phyloP scores from a whole-genome alignment of 2,888 invertebrate species.

The Drosophila anomalipes region DNA sequence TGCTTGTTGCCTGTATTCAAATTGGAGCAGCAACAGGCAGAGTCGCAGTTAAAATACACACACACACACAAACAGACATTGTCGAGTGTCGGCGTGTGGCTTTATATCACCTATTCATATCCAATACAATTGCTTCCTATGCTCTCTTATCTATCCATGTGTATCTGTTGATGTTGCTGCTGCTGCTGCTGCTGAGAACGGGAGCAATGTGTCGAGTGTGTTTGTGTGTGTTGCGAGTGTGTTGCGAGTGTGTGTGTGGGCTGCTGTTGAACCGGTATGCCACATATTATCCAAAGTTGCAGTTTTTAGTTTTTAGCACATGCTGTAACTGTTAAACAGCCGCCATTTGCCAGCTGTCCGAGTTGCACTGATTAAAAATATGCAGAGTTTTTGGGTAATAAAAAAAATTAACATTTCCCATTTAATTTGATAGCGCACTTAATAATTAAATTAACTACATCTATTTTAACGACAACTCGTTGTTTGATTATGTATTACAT shows the following conservation, averaged over 20 bases:
- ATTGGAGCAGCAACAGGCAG: conserved; percentile 47
- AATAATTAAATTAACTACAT: conserved; percentile 2
- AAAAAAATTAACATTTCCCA: conserved; percentile 5
- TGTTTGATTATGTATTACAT: background rate
- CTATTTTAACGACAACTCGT: background rate
- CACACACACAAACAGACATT: conserved; percentile 3
- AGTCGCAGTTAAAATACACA: conserved; percentile 7
- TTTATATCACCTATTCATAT: conserved; percentile 42
- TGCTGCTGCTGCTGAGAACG: conserved; percentile 58
- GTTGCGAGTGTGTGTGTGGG: conserved; percentile 23
- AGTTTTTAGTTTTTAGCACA: conserved; percentile 49
- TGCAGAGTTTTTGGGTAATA: conserved; percentile 3
- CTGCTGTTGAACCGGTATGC: conserved; percentile 66
- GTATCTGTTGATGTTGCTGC: conserved; percentile 32
- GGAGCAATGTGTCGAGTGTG: conserved; percentile 61
- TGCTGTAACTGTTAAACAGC: conserved; percentile 64
- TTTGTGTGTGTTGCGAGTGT: background rate
- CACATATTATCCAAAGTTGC: conserved; percentile 31
- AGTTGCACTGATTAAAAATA: conserved; percentile 33
- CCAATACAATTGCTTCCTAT: conserved; percentile 28
- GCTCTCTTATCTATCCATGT: conserved; percentile 17
- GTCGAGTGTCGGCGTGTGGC: conserved; percentile 11
- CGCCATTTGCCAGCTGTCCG: conserved; percentile 33
- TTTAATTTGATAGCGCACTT: conserved; percentile 13
- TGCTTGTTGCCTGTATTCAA: conserved; percentile 38